A percentile compares a stretch with the other conserved stretches of the same genome.
phyloP scores from a whole-genome alignment of 2,797 vertebrate species.

The Muraenolepis orangiensis region DNA sequence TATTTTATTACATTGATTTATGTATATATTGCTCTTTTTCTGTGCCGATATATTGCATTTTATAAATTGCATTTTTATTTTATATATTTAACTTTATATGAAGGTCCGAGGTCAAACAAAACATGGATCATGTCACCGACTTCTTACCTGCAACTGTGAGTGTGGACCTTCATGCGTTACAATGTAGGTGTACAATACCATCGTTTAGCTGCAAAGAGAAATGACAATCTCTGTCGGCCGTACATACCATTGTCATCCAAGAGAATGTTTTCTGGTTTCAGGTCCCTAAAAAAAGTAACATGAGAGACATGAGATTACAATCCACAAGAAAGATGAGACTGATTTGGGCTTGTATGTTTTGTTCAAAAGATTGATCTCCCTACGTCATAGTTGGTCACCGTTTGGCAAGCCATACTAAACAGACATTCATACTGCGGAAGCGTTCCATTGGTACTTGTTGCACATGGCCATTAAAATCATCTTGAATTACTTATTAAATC shows the following conservation, averaged over 20 bases:
- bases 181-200: neutral
- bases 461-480: too few species aligned
- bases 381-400: neutral
- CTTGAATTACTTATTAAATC: too few species aligned
- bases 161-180: neutral
- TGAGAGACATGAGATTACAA: constrained; percentile 19
- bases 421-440: too few species aligned
- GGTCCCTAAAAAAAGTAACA: constrained; percentile 85
- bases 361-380: too few species aligned
- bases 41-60: too few species aligned
- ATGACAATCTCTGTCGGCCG: neutral
- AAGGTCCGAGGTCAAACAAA: neutral
- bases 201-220: neutral
- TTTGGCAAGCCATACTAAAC: neutral
- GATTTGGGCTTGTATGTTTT: too few species aligned
- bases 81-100: too few species aligned
- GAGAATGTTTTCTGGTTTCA: constrained; percentile 97
- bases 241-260: constrained; percentile 77
- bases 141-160: neutral
- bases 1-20: too few species aligned
- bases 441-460: too few species aligned
- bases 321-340: neutral
- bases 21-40: too few species aligned
- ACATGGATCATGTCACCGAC: neutral
- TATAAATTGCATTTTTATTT: too few species aligned